phyloP scores from a whole-genome alignment of 2,888 invertebrate species.

The Physocephala rufipes region DNA sequence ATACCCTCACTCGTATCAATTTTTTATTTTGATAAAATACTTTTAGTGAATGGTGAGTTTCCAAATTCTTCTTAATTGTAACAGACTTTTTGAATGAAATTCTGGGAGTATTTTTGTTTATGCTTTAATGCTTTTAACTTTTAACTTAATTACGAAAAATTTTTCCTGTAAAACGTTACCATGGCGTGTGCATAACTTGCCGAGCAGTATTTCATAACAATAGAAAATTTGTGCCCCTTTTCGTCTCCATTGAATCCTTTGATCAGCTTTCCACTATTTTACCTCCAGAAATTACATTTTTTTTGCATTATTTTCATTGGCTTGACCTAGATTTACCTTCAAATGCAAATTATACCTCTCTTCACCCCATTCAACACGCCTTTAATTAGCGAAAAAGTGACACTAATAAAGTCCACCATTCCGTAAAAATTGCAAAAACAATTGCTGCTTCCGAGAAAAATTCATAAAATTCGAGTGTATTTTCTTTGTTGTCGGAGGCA shows the following conservation, averaged over 20 bases:
- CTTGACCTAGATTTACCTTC: too few species aligned
- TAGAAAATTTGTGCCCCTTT: too few species aligned
- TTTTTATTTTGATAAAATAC: too few species aligned
- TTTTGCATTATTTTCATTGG: too few species aligned
- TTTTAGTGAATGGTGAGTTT: too few species aligned
- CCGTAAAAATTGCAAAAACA: not conserved
- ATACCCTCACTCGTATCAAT: too few species aligned
- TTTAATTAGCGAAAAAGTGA: not conserved
- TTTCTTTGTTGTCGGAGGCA: not conserved
- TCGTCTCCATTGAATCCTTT: too few species aligned
- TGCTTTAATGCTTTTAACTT: constrained; percentile 3
- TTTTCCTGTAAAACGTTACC: constrained; percentile 10
- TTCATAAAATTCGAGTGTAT: not conserved
- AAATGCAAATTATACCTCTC: not conserved
- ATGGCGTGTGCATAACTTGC: not conserved
- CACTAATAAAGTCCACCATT: not conserved
- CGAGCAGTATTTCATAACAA: not conserved
- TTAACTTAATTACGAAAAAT: constrained; percentile 42
- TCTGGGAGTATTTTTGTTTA: too few species aligned
- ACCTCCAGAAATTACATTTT: too few species aligned
- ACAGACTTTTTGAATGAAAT: too few species aligned
- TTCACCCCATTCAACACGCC: not conserved
- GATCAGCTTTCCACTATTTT: too few species aligned
- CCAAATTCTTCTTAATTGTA: too few species aligned
- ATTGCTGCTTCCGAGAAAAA: constrained; percentile 1